A percentile compares a stretch with the other conserved stretches of the same genome.
phyloP scores from a whole-genome alignment of 1,140 invertebrate genomes.

The Colletes gigas region DNA sequence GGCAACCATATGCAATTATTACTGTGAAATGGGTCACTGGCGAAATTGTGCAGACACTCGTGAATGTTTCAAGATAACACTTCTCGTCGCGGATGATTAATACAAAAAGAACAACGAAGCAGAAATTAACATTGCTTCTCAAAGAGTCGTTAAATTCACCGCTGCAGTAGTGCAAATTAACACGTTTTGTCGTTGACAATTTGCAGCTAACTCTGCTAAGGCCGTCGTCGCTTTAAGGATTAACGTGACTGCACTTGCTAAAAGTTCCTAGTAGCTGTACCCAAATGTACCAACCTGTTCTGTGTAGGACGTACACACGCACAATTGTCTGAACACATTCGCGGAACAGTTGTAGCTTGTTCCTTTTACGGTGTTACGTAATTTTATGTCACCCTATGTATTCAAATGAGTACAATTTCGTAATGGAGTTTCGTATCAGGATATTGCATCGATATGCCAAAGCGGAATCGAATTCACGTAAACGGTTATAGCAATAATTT shows the following conservation, averaged over 20 bases:
- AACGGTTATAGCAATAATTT: neutral
- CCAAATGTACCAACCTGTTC: conserved; percentile 9
- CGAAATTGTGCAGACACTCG: neutral
- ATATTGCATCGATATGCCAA: neutral
- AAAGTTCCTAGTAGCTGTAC: conserved; percentile 25
- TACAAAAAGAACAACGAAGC: conserved; percentile 29
- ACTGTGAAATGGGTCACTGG: neutral
- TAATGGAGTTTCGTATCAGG: neutral
- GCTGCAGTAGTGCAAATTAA: neutral
- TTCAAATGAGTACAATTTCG: too few species aligned
- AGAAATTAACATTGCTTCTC: conserved; percentile 33
- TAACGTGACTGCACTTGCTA: conserved; percentile 48
- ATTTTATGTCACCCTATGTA: neutral
- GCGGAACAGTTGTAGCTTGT: neutral
- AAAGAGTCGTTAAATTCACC: conserved; percentile 18
- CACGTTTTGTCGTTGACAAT: conserved; percentile 42
- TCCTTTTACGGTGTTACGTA: neutral
- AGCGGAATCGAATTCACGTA: neutral
- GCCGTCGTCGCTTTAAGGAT: conserved; percentile 54
- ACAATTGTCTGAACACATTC: conserved; percentile 13
- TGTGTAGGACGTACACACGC: neutral
- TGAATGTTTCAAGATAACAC: neutral
- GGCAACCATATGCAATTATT: too few species aligned
- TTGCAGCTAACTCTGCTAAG: conserved; percentile 34
- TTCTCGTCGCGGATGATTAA: neutral